A percentile compares a stretch with the other conserved stretches of the same genome.
Conservation (phyloP, 2,797 vertebrate genomes). For the Buceros bicornis region DNA sequence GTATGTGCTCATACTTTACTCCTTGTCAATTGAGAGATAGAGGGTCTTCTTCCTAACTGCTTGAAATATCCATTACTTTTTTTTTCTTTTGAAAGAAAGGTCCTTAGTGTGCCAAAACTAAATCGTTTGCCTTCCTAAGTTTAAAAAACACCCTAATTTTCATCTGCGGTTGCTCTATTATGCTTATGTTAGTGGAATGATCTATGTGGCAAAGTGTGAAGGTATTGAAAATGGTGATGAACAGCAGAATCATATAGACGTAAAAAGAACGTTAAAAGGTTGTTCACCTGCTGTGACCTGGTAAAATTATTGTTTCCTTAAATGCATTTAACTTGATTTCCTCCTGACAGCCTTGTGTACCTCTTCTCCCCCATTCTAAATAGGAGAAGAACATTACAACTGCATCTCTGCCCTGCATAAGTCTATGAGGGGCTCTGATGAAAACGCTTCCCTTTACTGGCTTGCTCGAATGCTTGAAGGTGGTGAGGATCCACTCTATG, state of each 20-base stretch:
- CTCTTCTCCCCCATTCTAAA: neutral
- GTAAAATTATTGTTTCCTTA: neutral
- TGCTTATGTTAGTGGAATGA: neutral
- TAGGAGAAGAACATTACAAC: constrained; percentile 93
- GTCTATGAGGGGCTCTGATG: constrained; percentile 94
- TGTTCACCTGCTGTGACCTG: neutral
- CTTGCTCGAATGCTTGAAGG: constrained; percentile 97
- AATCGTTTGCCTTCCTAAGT: neutral
- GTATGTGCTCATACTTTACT: neutral
- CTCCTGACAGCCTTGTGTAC: neutral
- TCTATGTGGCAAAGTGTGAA: neutral
- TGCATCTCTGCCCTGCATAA: constrained; percentile 97
- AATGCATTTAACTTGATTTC: neutral
- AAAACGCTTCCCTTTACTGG: constrained; percentile 96
- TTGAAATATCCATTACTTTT: neutral
- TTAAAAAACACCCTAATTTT: neutral
- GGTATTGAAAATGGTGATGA: neutral
- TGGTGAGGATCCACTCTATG: constrained; percentile 94
- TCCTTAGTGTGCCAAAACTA: neutral
- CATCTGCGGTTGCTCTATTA: neutral
- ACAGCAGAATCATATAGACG: fast-evolving
- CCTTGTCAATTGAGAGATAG: neutral
- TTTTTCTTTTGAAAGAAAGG: neutral
- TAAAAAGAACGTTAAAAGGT: neutral
- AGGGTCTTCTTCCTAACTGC: neutral